Evolutionary conservation across 2,797 vertebrate genomes (phyloP), one percentile per base, ranked within the genome.

Genomic region (Clarias platycephalus): DNA sequence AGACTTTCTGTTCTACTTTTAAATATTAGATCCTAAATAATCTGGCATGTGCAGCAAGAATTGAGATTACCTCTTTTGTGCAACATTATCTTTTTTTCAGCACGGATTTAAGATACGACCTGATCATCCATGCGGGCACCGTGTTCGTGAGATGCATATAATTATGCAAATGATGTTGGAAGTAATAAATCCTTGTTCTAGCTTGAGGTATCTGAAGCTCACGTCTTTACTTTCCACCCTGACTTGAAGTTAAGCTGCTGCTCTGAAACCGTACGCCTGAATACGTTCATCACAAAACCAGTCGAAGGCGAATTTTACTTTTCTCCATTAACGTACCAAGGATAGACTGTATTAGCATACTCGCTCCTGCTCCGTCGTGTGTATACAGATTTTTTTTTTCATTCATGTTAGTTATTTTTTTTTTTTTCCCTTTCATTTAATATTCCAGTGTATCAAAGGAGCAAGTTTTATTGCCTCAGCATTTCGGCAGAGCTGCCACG

Each of bases 161-260:
- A 94, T 95, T 94, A 95, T 95, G 94, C 92, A 95, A 94, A 95
- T 94, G 18, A 55, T 4, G 84, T 63, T 90, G 88, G 89, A 93
- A 92, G 92, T 92, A 91, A 91, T 94, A 94, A 94, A 93, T 92
- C 93, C 91, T 90, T 89, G 87, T 93, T 93, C 80, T 87, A 91
- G 91, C 87, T 89, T 53, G 86, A 89, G 90, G 90, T 89, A 84
- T 83, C 83, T 68, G 82, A 71, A 85, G 40, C 15, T 22, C 77
- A 66, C 58, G 79, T 82, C 84, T 88, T 86, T 74, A 22, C 85
- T 86, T 71, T 90, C 87, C 9, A 20, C 62, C 84, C 83, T 67
- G 68, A 83, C 89, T 88, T 87, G 81, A 83, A 90, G 90, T 90
- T 90, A 92, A 81, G 64, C 64, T 82, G 70, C 28, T 86, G 80